Evolutionary conservation across 2,888 invertebrate species (phyloP).

Genomic region (Carterocephalus palaemon): DNA sequence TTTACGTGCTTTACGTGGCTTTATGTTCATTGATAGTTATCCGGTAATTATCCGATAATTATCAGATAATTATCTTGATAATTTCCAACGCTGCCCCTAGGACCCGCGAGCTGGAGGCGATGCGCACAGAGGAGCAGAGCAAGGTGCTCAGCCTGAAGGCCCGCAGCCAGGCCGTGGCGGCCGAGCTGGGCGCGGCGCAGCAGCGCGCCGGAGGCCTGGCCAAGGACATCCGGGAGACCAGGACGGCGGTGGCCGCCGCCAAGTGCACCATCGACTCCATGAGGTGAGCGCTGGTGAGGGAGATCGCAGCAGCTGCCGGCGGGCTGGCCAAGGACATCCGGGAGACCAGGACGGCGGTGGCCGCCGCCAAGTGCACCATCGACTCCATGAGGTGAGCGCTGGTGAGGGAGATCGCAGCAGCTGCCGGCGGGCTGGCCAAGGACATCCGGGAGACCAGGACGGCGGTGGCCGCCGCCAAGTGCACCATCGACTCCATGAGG

Average conservation of each 20-base stretch:
- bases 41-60: too few relatives aligned
- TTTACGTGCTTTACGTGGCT: too few relatives aligned
- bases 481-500: slow-evolving; percentile 97
- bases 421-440: slow-evolving; percentile 53
- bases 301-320: slow-evolving; percentile 55
- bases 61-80: too few relatives aligned
- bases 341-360: slow-evolving; percentile 85
- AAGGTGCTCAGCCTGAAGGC: slow-evolving; percentile 91
- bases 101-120: slow-evolving; percentile 90
- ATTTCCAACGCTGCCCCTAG: slow-evolving; percentile 46
- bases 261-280: slow-evolving; percentile 98
- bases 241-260: slow-evolving; percentile 91
- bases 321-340: slow-evolving; percentile 61
- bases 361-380: slow-evolving; percentile 95
- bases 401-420: slow-evolving; percentile 47
- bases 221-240: slow-evolving; percentile 61
- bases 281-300: slow-evolving; percentile 71
- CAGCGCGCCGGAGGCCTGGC: slow-evolving; percentile 59
- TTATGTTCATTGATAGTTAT: too few relatives aligned
- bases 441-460: slow-evolving; percentile 75
- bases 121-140: slow-evolving; percentile 91
- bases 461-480: slow-evolving; percentile 93
- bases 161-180: slow-evolving; percentile 88
- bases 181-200: slow-evolving; percentile 83
- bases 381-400: slow-evolving; percentile 89